Evolutionary conservation across 2,113 vertebrate species (phyloP).

Genomic region (Hippolais icterina): DNA sequence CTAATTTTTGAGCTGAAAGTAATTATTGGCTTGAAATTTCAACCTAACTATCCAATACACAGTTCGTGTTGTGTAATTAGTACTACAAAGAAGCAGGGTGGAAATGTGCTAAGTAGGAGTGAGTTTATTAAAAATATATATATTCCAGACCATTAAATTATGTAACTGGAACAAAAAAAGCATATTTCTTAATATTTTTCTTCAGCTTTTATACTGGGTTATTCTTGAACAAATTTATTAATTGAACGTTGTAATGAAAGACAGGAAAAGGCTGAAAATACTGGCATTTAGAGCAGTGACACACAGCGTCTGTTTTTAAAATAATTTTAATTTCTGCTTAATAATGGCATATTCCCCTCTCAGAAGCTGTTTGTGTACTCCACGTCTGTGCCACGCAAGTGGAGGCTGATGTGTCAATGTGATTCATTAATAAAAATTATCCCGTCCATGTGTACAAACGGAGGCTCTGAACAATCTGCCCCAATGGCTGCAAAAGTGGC

Average conservation of each 20-base stretch:
- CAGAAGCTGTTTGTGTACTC: not conserved
- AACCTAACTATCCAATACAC: not conserved
- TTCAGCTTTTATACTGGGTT: not conserved
- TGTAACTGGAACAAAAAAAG: not conserved
- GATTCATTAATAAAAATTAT: constrained; percentile 8
- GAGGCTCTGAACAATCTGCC: not conserved
- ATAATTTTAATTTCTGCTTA: not conserved
- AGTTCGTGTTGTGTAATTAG: not conserved
- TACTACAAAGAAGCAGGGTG: not conserved
- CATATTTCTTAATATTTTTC: not conserved
- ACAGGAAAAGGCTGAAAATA: not conserved
- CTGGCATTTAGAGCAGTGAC: not conserved
- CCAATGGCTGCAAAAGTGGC: not conserved
- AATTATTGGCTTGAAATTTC: not conserved
- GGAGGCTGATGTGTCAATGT: not conserved
- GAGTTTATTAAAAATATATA: too few relatives aligned
- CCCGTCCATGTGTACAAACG: not conserved
- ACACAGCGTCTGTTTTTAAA: not conserved
- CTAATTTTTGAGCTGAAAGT: not conserved
- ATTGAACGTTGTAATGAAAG: not conserved
- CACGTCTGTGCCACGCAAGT: not conserved
- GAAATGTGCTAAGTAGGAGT: not conserved
- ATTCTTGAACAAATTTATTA: not conserved
- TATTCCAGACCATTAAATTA: not conserved
- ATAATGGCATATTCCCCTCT: not conserved